These are phyloP conservation scores for Caenorhabditis macrosperma DNA, from an alignment of 2,888 invertebrate species.

Conservation along the genomic window DNA sequence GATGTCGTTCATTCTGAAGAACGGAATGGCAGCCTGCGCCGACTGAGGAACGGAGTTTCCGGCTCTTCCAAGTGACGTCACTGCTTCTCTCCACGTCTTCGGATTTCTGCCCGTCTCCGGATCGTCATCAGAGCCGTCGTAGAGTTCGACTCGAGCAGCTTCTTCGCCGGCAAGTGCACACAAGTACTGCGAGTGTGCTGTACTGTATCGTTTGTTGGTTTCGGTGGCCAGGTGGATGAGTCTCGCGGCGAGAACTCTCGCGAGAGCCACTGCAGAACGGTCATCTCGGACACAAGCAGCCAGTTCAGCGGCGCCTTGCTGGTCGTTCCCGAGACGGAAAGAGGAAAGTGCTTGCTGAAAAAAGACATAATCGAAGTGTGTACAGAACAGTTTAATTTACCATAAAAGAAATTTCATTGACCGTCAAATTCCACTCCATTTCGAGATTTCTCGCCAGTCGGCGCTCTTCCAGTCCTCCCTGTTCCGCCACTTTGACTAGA, in stretches of 20 bases:
- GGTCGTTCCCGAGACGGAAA: constrained; percentile 63
- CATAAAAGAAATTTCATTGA: constrained; percentile 60
- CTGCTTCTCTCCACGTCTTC: constrained; percentile 57
- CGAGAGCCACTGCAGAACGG: constrained; percentile 43
- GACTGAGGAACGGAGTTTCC: constrained; percentile 42
- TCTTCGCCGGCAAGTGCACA: constrained; percentile 62
- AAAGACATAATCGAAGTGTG: no score
- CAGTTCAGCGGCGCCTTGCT: constrained; percentile 46
- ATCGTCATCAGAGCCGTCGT: constrained; percentile 21
- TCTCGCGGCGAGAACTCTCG: constrained; percentile 60
- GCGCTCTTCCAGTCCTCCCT: constrained; percentile 49
- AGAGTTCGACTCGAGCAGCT: constrained; percentile 58
- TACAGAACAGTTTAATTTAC: constrained; percentile 10
- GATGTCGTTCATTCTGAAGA: constrained; percentile 60
- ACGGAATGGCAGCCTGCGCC: constrained; percentile 47
- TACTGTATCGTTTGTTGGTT: constrained; percentile 51
- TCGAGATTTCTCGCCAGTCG: constrained; percentile 45
- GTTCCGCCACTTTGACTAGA: constrained; percentile 66
- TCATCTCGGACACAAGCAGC: constrained; percentile 47
- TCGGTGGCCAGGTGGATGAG: constrained; percentile 53
- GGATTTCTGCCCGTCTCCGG: constrained; percentile 23
- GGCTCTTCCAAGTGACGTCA: constrained; percentile 54
- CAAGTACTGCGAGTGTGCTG: constrained; percentile 50
- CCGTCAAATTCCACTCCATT: constrained; percentile 63
- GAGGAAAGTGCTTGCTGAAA: constrained; percentile 57